Evolutionary conservation across 2,888 invertebrate species (phyloP).

Genomic region (Hirudinaria manillensis): DNA sequence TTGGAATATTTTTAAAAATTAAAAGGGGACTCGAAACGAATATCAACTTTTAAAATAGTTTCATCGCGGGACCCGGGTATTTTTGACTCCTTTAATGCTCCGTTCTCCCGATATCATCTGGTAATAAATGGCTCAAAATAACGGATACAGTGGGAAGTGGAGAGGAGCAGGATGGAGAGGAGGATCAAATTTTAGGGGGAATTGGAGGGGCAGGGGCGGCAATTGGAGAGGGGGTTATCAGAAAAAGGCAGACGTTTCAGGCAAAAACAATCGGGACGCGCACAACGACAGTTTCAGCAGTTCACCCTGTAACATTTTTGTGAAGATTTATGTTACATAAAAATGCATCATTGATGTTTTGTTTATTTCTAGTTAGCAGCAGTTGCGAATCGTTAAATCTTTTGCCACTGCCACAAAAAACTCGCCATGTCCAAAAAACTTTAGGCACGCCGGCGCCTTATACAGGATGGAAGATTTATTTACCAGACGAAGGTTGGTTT

Average conservation of each 20-base stretch:
- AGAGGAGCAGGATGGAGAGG: background rate
- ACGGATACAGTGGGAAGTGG: background rate
- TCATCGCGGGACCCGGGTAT: too few relatives aligned
- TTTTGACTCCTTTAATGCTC: too few relatives aligned
- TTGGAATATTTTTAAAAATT: too few relatives aligned
- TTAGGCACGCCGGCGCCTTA: conserved; percentile 56
- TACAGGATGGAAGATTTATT: conserved; percentile 73
- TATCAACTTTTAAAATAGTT: too few relatives aligned
- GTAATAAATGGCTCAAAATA: background rate
- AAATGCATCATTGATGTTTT: background rate
- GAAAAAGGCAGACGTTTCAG: conserved; percentile 1
- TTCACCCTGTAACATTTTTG: background rate
- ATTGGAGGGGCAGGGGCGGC: conserved; percentile 5
- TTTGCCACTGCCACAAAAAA: background rate
- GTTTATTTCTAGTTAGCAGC: background rate
- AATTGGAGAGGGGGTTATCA: conserved; percentile 5
- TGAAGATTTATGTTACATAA: background rate
- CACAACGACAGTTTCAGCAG: background rate
- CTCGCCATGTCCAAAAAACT: conserved; percentile 42
- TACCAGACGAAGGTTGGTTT: conserved; percentile 63
- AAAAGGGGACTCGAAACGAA: too few relatives aligned
- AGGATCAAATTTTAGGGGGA: background rate
- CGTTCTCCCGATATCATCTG: too few relatives aligned
- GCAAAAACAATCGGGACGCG: background rate
- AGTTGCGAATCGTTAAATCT: background rate